phyloP scores from a whole-genome alignment of 2,113 vertebrate species.

The Scatophagus argus region DNA sequence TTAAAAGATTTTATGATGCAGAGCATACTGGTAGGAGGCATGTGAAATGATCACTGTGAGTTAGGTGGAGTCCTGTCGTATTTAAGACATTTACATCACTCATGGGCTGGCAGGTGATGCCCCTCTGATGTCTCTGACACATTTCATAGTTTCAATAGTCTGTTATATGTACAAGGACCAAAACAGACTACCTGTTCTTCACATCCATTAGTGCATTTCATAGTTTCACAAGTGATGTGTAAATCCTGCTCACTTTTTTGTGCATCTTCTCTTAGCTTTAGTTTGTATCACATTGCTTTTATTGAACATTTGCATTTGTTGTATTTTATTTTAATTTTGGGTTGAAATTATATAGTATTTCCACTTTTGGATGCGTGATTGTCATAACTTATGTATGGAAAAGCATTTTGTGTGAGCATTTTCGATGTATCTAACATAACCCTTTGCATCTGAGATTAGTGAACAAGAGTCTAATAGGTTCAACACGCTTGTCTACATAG shows the following conservation, averaged over 20 bases:
- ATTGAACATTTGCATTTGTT: constrained; percentile 44
- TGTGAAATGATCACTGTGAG: constrained; percentile 44
- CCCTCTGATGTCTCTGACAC: constrained; percentile 26
- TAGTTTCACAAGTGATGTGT: constrained; percentile 45
- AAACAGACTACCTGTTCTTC: constrained; percentile 40
- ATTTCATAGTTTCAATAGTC: constrained; percentile 41
- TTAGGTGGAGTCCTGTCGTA: constrained; percentile 39
- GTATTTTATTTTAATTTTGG: constrained; percentile 50
- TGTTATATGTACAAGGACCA: constrained; percentile 55
- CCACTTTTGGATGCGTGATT: constrained; percentile 45
- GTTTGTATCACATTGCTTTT: constrained; percentile 38
- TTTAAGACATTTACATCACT: constrained; percentile 43
- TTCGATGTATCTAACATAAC: constrained; percentile 43
- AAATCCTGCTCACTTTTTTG: constrained; percentile 34
- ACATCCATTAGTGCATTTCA: constrained; percentile 41
- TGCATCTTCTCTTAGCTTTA: constrained; percentile 35
- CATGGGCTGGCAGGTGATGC: constrained; percentile 40
- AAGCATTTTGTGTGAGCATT: constrained; percentile 44
- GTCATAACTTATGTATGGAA: constrained; percentile 54
- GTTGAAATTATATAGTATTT: constrained; percentile 39
- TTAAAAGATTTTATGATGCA: constrained; percentile 38
- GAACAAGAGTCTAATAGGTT: constrained; percentile 26
- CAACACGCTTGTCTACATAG: constrained; percentile 15
- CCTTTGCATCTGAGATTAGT: constrained; percentile 36
- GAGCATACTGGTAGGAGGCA: constrained; percentile 17